Conservation (phyloP, 1,140 invertebrate species). For the Brachionus rotundiformis region DNA sequence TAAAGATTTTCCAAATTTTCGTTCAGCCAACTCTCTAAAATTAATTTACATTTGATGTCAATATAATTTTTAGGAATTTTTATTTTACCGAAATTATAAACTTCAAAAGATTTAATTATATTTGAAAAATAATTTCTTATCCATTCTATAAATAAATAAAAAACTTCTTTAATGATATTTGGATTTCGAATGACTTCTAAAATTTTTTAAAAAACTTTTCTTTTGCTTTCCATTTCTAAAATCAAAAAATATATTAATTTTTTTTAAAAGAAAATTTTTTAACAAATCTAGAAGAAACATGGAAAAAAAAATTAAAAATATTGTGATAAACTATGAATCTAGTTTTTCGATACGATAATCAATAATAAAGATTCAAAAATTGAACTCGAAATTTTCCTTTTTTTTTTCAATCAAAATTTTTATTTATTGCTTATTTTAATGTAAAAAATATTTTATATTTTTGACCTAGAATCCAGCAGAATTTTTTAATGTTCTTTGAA, state of each 20-base stretch:
- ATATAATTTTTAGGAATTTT: neutral
- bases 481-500: neutral
- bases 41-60: slow-evolving; percentile 17
- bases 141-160: neutral
- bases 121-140: neutral
- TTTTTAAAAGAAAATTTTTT: neutral
- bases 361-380: too few species aligned
- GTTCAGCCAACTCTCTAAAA: neutral
- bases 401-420: slow-evolving; percentile 6
- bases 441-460: neutral
- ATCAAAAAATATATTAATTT: slow-evolving; percentile 6
- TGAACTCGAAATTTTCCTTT: neutral
- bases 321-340: neutral
- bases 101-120: neutral
- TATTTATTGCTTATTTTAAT: neutral
- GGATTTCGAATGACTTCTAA: neutral
- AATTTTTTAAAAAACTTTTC: neutral
- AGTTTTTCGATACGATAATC: neutral
- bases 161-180: neutral
- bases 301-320: neutral
- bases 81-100: neutral
- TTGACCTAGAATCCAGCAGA: neutral
- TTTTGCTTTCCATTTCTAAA: neutral
- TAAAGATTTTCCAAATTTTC: slow-evolving; percentile 18
- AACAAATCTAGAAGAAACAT: neutral